These are phyloP conservation scores for Amiota communis DNA, from an alignment of 2,888 invertebrate genomes.

Conservation along the genomic window DNA sequence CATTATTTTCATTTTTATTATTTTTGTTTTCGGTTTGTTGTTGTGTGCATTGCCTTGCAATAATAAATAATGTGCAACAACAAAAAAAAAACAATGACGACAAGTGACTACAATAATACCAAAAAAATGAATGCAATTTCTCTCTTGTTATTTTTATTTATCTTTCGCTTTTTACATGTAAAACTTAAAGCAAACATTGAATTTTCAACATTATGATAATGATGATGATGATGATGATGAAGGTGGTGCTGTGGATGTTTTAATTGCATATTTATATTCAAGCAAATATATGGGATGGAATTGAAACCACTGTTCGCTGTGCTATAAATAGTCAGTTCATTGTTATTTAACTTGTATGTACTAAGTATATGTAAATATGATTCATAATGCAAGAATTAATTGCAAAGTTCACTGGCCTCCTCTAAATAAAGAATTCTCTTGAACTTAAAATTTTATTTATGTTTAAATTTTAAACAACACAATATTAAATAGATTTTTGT, in stretches of 20 bases:
- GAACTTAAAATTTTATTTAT: too few species aligned
- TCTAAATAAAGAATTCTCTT: too few species aligned
- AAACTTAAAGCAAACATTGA: slow-evolving; percentile 5
- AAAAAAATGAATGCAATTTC: background rate
- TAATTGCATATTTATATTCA: slow-evolving; percentile 10
- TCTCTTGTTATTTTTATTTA: slow-evolving; percentile 1
- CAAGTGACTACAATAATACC: background rate
- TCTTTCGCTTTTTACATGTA: background rate
- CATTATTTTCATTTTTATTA: slow-evolving; percentile 12
- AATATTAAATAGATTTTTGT: too few species aligned
- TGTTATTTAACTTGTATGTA: background rate
- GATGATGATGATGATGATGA: background rate
- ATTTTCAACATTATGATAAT: background rate
- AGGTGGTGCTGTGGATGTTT: background rate
- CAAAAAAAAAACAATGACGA: slow-evolving; percentile 5
- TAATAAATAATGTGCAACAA: background rate
- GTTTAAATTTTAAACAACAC: too few species aligned
- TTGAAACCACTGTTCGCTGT: too few species aligned
- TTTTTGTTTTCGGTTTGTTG: background rate
- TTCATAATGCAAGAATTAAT: too few species aligned
- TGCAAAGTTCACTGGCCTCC: too few species aligned
- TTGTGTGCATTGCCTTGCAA: background rate
- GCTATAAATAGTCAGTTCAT: too few species aligned
- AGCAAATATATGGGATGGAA: background rate
- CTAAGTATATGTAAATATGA: background rate